Base-by-base conservation (phyloP, 2,113 vertebrate species). In the Crotalus viridis region DNA sequence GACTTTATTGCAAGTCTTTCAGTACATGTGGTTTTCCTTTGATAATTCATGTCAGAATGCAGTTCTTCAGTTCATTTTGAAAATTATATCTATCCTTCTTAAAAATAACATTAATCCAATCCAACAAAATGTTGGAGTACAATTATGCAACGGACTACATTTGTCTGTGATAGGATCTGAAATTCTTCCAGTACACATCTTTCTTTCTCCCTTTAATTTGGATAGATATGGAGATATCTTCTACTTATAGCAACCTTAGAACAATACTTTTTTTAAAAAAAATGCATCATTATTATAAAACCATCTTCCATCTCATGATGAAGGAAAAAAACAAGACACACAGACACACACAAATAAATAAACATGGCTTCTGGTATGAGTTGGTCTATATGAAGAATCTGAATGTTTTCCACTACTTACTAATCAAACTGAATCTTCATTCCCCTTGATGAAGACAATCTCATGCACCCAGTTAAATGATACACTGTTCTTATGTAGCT, bases 401-500 rank as follows among this genome's bases (percentile, higher is more conserved):
- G 69, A 46, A 46, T 85, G 56, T 89, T 56, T 55, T 89, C 61
- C 33, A 91, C 90, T 88, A 91, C 57, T 91, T 89, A 89, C 87
- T 89, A 92, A 93, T 91, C 93, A 93, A 93, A 56, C 56, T 93
- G 88, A 91, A 51, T 93, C 89, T 95, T 46, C 74, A 57, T 86
- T 94, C 0, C 0, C 94, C 94, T 93, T 94, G 93, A 93, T 93
- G 51, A 87, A 91, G 91, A 1, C 19, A 93, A 57, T 54, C 89
- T 90, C 89, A 6, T 22, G 0, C 24, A 92, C 89, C 69, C 94
- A 13, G 88, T 87, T 96, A 94, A 95, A 95, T 93, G 89, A 95
- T 96, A 93, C 94, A 85, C 95, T 96, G 90, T 91, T 90, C 87
- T 91, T 93, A 91, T 96, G 86, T 94, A 92, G 93, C 93, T 96